These are phyloP conservation scores for Colinus virginianus DNA, from an alignment of 2,113 vertebrate genomes.

Conservation along the genomic window DNA sequence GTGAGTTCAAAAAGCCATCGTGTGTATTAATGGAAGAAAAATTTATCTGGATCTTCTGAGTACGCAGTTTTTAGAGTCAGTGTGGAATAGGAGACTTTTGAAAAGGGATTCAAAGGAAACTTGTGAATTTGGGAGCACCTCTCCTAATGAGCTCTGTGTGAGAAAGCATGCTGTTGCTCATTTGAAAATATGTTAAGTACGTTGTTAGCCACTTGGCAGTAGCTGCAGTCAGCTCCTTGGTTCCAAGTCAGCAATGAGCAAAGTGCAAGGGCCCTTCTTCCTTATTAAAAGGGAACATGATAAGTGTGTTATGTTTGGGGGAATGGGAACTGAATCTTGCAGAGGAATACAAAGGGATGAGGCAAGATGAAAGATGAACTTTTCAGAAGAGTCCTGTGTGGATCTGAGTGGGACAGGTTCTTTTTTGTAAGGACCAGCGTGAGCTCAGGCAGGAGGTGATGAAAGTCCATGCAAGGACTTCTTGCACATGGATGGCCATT, in stretches of 20 bases:
- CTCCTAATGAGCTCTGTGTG: background rate
- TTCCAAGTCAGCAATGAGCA: slow-evolving; percentile 10
- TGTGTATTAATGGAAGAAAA: slow-evolving; percentile 21
- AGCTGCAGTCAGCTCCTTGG: slow-evolving; percentile 21
- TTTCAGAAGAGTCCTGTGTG: background rate
- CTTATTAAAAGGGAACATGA: background rate
- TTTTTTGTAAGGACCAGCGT: background rate
- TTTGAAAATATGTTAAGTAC: slow-evolving; percentile 19
- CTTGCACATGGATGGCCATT: background rate
- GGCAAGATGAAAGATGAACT: slow-evolving; percentile 3
- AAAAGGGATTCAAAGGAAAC: slow-evolving; percentile 12
- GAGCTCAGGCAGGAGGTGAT: background rate
- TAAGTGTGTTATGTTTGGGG: background rate
- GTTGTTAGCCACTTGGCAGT: slow-evolving; percentile 13
- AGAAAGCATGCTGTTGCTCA: slow-evolving; percentile 6
- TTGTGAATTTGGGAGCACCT: slow-evolving; percentile 35
- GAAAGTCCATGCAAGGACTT: background rate
- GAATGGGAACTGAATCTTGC: background rate
- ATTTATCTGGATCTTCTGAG: slow-evolving; percentile 40
- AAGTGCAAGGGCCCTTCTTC: background rate
- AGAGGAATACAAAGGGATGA: background rate
- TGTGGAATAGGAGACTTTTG: slow-evolving; percentile 13
- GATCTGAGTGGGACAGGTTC: background rate
- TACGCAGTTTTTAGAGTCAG: background rate
- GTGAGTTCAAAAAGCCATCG: slow-evolving; percentile 9